A percentile compares a stretch with the other conserved stretches of the same genome.
phyloP scores from a whole-genome alignment of 1,140 invertebrate genomes.

The Laupala kohalensis region DNA sequence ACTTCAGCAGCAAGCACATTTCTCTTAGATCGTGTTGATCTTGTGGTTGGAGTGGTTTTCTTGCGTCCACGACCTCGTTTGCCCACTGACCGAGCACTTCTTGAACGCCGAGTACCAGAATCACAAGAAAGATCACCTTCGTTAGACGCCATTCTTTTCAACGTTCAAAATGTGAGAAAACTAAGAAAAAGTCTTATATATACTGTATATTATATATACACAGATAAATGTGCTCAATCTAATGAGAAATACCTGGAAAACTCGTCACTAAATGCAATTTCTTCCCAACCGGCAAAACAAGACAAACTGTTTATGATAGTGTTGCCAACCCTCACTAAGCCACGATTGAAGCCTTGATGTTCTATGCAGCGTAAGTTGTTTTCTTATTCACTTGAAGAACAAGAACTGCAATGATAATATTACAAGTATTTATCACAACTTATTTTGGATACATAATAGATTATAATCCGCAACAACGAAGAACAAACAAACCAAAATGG shows the following conservation, averaged over 20 bases:
- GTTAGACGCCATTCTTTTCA: neutral
- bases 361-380: too few species aligned
- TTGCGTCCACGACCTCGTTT: neutral
- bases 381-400: too few species aligned
- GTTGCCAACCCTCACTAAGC: neutral
- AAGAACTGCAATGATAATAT: too few species aligned
- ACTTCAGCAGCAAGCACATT: neutral
- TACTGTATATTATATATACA: neutral
- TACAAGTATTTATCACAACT: too few species aligned
- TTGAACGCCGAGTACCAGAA: neutral
- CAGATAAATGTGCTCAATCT: neutral
- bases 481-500: neutral
- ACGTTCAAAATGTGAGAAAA: neutral
- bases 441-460: too few species aligned
- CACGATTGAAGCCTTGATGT: neutral
- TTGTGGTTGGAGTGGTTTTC: neutral
- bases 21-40: neutral
- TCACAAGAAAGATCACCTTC: neutral
- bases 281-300: neutral
- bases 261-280: neutral
- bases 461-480: too few species aligned
- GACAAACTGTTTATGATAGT: neutral
- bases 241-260: neutral
- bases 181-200: neutral
- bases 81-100: neutral